Evolutionary conservation across 2,888 invertebrate species (phyloP).

Genomic region (Tipula helvola): DNA sequence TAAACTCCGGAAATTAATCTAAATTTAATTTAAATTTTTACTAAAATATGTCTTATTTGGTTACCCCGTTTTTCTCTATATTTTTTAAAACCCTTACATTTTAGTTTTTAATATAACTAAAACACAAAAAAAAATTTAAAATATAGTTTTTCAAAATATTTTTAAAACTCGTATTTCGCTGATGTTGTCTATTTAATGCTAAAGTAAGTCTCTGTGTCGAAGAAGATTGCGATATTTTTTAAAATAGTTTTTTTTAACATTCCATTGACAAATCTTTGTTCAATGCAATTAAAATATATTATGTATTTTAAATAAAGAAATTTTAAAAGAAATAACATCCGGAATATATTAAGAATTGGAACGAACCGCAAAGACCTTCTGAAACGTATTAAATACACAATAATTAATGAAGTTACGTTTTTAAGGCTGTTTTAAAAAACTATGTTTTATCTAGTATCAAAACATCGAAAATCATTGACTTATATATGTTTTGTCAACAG

Average conservation of each 20-base stretch:
- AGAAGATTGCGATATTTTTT: not conserved
- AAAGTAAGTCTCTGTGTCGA: not conserved
- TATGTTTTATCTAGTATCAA: not conserved
- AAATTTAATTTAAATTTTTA: not conserved
- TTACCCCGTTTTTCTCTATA: not conserved
- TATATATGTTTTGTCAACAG: constrained; percentile 6
- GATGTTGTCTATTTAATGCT: not conserved
- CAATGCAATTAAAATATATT: not conserved
- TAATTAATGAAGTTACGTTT: not conserved
- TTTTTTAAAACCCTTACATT: not conserved
- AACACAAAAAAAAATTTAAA: not conserved
- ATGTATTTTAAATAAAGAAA: not conserved
- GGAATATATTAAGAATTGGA: not conserved
- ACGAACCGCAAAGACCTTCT: not conserved
- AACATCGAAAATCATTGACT: constrained; percentile 7
- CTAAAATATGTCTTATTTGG: not conserved
- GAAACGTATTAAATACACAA: not conserved
- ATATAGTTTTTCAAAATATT: not conserved
- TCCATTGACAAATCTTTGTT: not conserved
- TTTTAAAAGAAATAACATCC: not conserved
- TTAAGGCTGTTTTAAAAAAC: not conserved
- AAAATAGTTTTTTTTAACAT: not conserved
- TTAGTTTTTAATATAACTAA: not conserved
- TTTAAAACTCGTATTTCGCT: not conserved
- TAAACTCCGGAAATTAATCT: not conserved